Evolutionary conservation across 2,888 invertebrate genomes (phyloP).

Genomic region (Agrotis clavis): DNA sequence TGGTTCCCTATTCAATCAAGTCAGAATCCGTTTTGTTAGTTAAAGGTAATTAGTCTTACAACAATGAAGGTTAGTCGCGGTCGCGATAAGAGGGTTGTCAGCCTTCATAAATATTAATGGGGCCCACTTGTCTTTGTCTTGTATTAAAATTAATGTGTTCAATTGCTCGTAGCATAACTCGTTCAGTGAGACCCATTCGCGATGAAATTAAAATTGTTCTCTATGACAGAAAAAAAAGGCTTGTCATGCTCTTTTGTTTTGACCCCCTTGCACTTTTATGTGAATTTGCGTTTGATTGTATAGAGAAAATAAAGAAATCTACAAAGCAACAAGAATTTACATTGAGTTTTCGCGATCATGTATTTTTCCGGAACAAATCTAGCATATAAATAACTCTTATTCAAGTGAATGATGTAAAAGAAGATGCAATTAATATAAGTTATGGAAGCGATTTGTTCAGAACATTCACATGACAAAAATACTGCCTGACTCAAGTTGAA

Average conservation of each 20-base stretch:
- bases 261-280: slow-evolving; percentile 25
- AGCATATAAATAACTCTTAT: neutral
- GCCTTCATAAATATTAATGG: slow-evolving; percentile 85
- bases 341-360: neutral
- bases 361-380: neutral
- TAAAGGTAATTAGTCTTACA: slow-evolving; percentile 62
- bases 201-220: slow-evolving; percentile 65
- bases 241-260: slow-evolving; percentile 47
- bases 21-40: slow-evolving; percentile 54
- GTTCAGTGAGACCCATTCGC: slow-evolving; percentile 68
- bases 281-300: neutral
- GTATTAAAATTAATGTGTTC: slow-evolving; percentile 87
- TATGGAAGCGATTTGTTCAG: slow-evolving; percentile 19
- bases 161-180: slow-evolving; percentile 77
- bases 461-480: slow-evolving; percentile 28
- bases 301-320: neutral
- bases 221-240: slow-evolving; percentile 30
- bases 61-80: slow-evolving; percentile 61
- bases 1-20: slow-evolving; percentile 56
- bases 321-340: slow-evolving; percentile 3
- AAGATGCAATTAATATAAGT: slow-evolving; percentile 35
- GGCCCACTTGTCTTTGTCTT: slow-evolving; percentile 78
- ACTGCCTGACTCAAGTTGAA: slow-evolving; percentile 29
- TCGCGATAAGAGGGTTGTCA: slow-evolving; percentile 67
- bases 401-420: slow-evolving; percentile 23